Evolutionary conservation across 2,888 invertebrate genomes (phyloP).

Genomic region (Ferdinandea cuprea): DNA sequence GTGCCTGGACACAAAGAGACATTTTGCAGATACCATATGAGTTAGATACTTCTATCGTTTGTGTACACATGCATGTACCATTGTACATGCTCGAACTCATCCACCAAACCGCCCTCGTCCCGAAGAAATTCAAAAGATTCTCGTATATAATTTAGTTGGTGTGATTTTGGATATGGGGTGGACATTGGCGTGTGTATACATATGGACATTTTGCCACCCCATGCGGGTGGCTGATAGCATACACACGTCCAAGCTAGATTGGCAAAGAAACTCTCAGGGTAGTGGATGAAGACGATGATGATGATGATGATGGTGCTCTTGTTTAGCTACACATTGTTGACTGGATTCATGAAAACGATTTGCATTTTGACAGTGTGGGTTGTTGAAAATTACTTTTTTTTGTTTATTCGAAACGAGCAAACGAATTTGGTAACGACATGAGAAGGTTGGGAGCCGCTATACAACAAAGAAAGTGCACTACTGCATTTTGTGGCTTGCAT

Average conservation of each 20-base stretch:
- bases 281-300: slow-evolving; percentile 3
- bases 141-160: slow-evolving; percentile 69
- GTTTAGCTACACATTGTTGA: slow-evolving; percentile 47
- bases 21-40: slow-evolving; percentile 63
- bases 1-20: slow-evolving; percentile 71
- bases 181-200: slow-evolving; percentile 64
- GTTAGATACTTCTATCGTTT: slow-evolving; percentile 64
- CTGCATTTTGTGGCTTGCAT: slow-evolving; percentile 46
- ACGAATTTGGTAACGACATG: slow-evolving; percentile 50
- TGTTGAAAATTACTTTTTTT: slow-evolving; percentile 38
- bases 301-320: slow-evolving; percentile 59
- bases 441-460: slow-evolving; percentile 14
- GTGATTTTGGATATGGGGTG: slow-evolving; percentile 68
- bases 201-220: slow-evolving; percentile 47
- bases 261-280: slow-evolving; percentile 34
- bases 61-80: slow-evolving; percentile 15
- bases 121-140: slow-evolving; percentile 47
- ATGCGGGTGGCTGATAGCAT: slow-evolving; percentile 11
- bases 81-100: background rate
- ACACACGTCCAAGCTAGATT: slow-evolving; percentile 54
- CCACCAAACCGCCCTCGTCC: slow-evolving; percentile 15
- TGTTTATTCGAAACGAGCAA: slow-evolving; percentile 10
- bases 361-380: slow-evolving; percentile 18
- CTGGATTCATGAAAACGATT: slow-evolving; percentile 20
- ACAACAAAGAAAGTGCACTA: slow-evolving; percentile 56